phyloP scores from a whole-genome alignment of 2,888 invertebrate species.

The Ochropacha duplaris region DNA sequence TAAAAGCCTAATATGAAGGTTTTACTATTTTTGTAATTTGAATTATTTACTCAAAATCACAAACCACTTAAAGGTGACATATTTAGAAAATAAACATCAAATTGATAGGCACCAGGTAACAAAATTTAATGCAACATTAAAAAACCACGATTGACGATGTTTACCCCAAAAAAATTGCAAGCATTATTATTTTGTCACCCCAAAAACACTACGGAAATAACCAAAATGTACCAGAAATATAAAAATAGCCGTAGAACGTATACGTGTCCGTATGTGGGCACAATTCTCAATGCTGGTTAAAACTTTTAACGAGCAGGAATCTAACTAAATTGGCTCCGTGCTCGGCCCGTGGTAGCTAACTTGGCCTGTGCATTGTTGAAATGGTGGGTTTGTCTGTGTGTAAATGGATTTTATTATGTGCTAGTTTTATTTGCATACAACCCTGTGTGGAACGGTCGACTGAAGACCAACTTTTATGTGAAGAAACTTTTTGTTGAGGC shows the following conservation, averaged over 20 bases:
- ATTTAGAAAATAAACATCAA: too few relatives aligned
- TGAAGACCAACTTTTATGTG: too few relatives aligned
- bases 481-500: too few relatives aligned
- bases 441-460: too few relatives aligned
- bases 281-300: background rate
- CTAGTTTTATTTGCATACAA: background rate
- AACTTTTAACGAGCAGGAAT: constrained; percentile 3
- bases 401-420: background rate
- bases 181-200: background rate
- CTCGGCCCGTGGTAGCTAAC: constrained; percentile 2
- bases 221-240: background rate
- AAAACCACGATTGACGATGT: too few relatives aligned
- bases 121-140: too few relatives aligned
- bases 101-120: too few relatives aligned
- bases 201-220: background rate
- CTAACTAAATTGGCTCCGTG: constrained; percentile 2
- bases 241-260: background rate
- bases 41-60: too few relatives aligned
- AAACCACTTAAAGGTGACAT: too few relatives aligned
- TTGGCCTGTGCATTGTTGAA: background rate
- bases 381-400: background rate
- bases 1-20: too few relatives aligned
- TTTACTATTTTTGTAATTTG: too few relatives aligned
- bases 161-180: too few relatives aligned
- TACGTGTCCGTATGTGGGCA: background rate